Conservation (phyloP, 2,113 vertebrate genomes). For the Microcebus tavaratra region DNA sequence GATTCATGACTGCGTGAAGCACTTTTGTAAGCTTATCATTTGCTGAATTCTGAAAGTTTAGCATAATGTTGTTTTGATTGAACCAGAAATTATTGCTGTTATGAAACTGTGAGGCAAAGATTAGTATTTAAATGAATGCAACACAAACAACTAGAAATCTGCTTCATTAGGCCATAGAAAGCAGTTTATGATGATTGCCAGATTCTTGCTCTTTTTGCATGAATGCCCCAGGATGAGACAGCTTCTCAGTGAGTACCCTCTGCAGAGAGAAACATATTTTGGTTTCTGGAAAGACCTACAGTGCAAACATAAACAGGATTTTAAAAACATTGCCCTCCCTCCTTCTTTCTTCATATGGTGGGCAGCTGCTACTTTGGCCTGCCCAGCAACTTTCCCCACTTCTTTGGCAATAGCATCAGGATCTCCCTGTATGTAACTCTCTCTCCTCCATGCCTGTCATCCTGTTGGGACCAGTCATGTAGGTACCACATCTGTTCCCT, state of each 20-base stretch:
- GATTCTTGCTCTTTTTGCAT: slow-evolving; percentile 11
- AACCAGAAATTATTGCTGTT: slow-evolving; percentile 18
- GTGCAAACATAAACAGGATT: slow-evolving; percentile 7
- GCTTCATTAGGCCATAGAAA: not conserved
- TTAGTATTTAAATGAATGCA: slow-evolving; percentile 59
- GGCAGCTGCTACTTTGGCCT: not conserved
- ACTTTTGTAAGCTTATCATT: not conserved
- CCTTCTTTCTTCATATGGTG: not conserved
- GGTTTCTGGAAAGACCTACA: slow-evolving; percentile 26
- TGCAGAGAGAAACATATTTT: not conserved
- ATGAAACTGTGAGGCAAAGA: slow-evolving; percentile 22
- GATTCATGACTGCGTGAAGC: not conserved
- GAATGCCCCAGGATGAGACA: not conserved
- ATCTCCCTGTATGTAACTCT: not conserved
- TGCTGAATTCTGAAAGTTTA: not conserved
- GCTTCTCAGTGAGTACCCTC: not conserved
- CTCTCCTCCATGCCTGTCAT: not conserved
- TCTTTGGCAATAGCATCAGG: not conserved
- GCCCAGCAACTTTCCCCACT: not conserved
- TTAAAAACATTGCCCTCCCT: not conserved
- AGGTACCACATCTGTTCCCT: not conserved
- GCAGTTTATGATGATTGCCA: slow-evolving; percentile 6
- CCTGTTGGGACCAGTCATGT: not conserved
- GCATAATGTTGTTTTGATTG: slow-evolving; percentile 15
- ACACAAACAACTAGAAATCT: not conserved